Conservation (phyloP, 2,113 vertebrate species). For the Vulpes vulpes region DNA sequence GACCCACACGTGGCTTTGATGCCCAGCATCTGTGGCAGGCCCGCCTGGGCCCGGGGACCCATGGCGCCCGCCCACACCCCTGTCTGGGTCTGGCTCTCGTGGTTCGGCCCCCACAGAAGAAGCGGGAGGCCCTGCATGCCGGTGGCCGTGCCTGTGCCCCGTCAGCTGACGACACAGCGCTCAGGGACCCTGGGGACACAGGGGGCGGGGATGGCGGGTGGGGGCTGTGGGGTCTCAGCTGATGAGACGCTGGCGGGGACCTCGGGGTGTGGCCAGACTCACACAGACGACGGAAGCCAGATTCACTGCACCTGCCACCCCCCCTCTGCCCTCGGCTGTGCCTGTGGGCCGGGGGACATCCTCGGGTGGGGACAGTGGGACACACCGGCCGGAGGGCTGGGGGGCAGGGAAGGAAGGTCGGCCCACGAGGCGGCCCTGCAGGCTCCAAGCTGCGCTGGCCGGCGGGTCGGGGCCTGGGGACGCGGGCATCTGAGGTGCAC, state of each 20-base stretch:
- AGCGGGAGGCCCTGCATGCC: not conserved
- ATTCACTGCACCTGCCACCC: not conserved
- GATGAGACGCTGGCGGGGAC: not conserved
- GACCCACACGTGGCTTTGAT: too few relatives aligned
- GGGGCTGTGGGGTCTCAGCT: too few relatives aligned
- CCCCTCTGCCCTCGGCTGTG: accelerated
- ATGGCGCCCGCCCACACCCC: not conserved
- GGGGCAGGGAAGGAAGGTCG: not conserved
- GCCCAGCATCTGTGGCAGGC: too few relatives aligned
- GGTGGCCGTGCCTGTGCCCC: too few relatives aligned
- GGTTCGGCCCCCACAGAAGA: not conserved
- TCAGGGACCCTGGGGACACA: too few relatives aligned
- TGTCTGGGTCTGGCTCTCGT: not conserved
- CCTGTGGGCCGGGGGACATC: not conserved
- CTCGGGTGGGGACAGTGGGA: too few relatives aligned
- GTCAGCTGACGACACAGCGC: too few relatives aligned
- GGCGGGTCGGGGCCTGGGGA: constrained; percentile 65
- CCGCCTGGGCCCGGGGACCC: too few relatives aligned
- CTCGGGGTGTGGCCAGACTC: not conserved
- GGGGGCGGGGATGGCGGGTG: accelerated
- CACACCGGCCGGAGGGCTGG: not conserved
- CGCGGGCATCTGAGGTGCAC: not conserved
- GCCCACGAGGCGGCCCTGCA: not conserved
- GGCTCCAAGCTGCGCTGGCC: not conserved
- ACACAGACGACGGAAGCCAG: not conserved